Evolutionary conservation across 2,113 vertebrate species (phyloP).

Genomic region (Cinclus mexicanus): DNA sequence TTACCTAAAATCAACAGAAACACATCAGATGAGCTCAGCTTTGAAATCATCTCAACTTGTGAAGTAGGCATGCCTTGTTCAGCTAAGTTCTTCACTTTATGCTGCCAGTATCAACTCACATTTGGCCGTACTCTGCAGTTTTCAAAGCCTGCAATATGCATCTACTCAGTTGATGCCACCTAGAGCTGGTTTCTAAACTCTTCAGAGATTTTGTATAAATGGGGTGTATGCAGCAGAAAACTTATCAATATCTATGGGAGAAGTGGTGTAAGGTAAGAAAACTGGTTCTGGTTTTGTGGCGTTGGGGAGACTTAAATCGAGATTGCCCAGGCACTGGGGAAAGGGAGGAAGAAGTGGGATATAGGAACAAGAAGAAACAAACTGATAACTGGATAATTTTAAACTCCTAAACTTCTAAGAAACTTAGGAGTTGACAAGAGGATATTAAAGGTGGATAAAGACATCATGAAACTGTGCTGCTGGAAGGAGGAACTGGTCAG

Average conservation of each 20-base stretch:
- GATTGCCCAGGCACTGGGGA: background rate
- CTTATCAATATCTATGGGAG: background rate
- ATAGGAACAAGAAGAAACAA: background rate
- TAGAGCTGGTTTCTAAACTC: background rate
- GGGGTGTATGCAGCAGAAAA: background rate
- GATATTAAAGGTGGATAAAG: background rate
- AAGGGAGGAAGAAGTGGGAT: background rate
- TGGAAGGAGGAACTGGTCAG: background rate
- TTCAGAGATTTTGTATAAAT: background rate
- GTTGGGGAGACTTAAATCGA: background rate
- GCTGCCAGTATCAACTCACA: background rate
- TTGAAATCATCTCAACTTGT: background rate
- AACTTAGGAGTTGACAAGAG: background rate
- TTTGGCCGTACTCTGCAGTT: background rate
- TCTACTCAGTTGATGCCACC: background rate
- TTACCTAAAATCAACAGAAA: background rate
- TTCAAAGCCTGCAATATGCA: background rate
- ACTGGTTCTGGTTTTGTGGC: background rate
- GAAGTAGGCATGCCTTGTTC: rapidly evolving
- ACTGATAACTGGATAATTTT: background rate
- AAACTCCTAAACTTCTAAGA: background rate
- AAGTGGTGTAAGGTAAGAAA: background rate
- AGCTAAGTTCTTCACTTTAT: background rate
- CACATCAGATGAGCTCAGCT: background rate
- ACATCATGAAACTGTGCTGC: background rate